Base-by-base conservation (phyloP, 53 echinoderm and acorn worm genomes). In the Patiria pectinifera region DNA sequence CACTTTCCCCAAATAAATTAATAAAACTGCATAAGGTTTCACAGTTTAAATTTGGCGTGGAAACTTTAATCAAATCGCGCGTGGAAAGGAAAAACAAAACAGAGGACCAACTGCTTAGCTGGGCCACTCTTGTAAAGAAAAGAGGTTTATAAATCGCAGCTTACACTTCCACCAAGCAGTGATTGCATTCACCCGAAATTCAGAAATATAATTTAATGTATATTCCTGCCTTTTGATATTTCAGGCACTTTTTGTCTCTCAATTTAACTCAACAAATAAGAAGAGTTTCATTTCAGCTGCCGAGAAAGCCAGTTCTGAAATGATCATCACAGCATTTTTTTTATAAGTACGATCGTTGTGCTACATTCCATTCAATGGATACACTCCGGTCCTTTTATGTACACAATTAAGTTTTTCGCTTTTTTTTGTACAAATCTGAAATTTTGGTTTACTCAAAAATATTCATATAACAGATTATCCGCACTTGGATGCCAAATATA, bases 171-270 rank as follows among this genome's bases (percentile, higher is more conserved):
- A 24, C 21, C 22, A 87, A 78, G 60, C 74, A 74, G 6, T 22
- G 74, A 87, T 76, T 87, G 89, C 89, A 78, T 89, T 79, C 89
- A 79, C 79, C 61, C 62, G 60, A 79, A 78, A 25, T 79, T 62
- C 78, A 85, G 85, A 69, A 85, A 66, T 45, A 85, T 62, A 70
- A 44, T 45, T 85, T 16, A 19, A 45, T 81, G 3, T 78, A 9
- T 80, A 61, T 72, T 80, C 81, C 80, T 70, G 90, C 90, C 90
- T 80, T 62, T 69, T 53, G 53, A 21, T 66, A 90, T 69, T 81
- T 90, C 90, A 90, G 90, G 90, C 90, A 90, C 90, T 90, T 90
- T 90, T 90, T 81, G 80, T 89, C 90, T 90, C 78, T 24, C 80
- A 59, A 81, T 60, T 90, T 81, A 22, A 87, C 15, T 35, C 35